Conservation (phyloP, 2,797 vertebrate genomes). For the Mormyrops boulengeri region DNA sequence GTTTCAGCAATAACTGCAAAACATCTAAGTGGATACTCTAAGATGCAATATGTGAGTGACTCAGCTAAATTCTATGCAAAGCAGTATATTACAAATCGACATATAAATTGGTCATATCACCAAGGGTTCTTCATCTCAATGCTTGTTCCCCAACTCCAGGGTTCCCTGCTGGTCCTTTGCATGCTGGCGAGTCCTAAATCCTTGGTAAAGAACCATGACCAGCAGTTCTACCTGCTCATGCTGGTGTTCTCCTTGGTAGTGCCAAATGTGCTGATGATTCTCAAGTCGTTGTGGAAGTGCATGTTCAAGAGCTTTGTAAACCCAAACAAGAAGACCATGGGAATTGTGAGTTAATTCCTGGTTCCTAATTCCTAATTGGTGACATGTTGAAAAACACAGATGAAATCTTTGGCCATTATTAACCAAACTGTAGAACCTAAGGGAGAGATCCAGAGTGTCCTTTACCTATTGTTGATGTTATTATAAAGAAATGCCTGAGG, state of each 20-base stretch:
- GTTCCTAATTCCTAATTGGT: background rate
- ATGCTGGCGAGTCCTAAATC: constrained; percentile 54
- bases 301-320: constrained; percentile 61
- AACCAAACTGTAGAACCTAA: background rate
- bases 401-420: background rate
- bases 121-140: background rate
- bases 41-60: background rate
- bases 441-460: background rate
- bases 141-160: constrained; percentile 40
- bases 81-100: background rate
- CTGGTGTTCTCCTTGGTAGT: constrained; percentile 60
- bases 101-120: background rate
- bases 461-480: background rate
- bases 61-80: background rate
- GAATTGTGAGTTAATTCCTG: constrained; percentile 44
- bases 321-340: constrained; percentile 56
- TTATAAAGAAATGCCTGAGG: background rate
- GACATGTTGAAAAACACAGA: background rate
- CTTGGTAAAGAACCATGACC: constrained; percentile 37
- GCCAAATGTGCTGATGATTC: constrained; percentile 67
- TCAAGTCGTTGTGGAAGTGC: constrained; percentile 68
- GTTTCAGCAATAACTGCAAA: background rate
- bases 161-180: constrained; percentile 56
- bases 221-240: constrained; percentile 64
- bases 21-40: background rate